Evolutionary conservation across 1,140 invertebrate species (phyloP), one percentile per base, ranked within the genome.

Genomic region (Diorhabda elongata): DNA sequence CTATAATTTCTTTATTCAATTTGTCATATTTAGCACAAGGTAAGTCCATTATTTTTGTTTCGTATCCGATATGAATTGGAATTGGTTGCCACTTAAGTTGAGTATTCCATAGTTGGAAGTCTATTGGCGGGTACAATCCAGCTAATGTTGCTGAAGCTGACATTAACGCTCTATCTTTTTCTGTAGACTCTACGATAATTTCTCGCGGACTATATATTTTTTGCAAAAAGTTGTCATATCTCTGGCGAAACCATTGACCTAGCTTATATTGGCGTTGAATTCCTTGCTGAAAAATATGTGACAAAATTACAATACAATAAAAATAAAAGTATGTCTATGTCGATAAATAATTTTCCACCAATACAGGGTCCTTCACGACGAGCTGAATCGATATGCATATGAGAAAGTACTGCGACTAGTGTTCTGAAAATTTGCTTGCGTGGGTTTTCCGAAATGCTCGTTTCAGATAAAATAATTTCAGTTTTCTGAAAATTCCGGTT

Each of bases 101-200:
- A 2, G 73, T 65, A 77, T 94, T 87, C 91, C 93, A 96, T 4
- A 88, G 69, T 75, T 88, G 82, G 26, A 82, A 75, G 5, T 81
- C 83, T 11, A 75, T 75, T 1, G 88, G 87, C 5, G 92, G 91
- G 78, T 90, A 94, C 71, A 92, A 85, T 5, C 92, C 92, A 69
- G 93, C 93, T 66, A 97, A 83, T 81, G 94, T 91, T 1, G 87
- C 83, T 78, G 91, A 84, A 0, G 93, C 95, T 74, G 93, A 96
- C 90, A 95, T 95, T 5, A 97, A 80, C 41, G 94, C 95, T 42
- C 95, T 85, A 82, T 97, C 93, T 3, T 90, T 87, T 82, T 95
- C 69, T 2, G 94, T 95, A 64, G 93, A 94, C 61, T 85, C 69
- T 82, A 79, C 52, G 77, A 77, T 66, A 57, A 79, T 75, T 41